Evolutionary conservation across 2,113 vertebrate genomes (phyloP).

Genomic region (Macroglossus sobrinus): DNA sequence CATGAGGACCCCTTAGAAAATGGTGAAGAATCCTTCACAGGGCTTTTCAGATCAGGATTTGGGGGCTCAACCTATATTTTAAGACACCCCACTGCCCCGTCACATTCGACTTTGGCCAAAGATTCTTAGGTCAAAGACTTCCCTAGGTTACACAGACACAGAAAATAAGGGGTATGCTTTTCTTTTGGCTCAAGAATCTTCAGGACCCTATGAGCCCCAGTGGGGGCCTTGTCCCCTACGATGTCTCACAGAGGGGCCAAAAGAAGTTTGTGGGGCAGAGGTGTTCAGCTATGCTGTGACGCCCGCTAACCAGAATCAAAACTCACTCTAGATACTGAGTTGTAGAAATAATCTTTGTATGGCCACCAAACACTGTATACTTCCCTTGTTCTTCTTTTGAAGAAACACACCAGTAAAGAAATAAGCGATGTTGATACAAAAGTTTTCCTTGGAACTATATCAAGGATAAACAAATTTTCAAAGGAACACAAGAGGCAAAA

Average conservation of each 20-base stretch:
- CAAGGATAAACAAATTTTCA: neutral
- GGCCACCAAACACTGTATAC: neutral
- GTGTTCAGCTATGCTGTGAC: neutral
- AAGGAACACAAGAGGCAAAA: neutral
- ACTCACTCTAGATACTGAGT: neutral
- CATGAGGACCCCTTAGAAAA: neutral
- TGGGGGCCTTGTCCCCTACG: neutral
- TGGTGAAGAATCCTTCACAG: neutral
- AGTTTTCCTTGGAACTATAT: neutral
- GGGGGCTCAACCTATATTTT: neutral
- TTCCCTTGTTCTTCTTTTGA: neutral
- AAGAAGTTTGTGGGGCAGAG: neutral
- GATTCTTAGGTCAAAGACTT: neutral
- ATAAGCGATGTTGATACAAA: neutral
- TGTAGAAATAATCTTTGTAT: neutral
- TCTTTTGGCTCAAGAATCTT: neutral
- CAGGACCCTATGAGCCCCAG: neutral
- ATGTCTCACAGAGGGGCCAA: neutral
- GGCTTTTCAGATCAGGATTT: neutral
- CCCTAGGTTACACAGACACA: fast-evolving
- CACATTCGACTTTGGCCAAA: neutral
- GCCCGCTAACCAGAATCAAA: no score
- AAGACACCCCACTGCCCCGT: neutral
- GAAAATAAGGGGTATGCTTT: neutral
- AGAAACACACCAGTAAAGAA: neutral